Evolutionary conservation across 1,140 invertebrate genomes (phyloP).

Genomic region (Temnothorax longispinosus): DNA sequence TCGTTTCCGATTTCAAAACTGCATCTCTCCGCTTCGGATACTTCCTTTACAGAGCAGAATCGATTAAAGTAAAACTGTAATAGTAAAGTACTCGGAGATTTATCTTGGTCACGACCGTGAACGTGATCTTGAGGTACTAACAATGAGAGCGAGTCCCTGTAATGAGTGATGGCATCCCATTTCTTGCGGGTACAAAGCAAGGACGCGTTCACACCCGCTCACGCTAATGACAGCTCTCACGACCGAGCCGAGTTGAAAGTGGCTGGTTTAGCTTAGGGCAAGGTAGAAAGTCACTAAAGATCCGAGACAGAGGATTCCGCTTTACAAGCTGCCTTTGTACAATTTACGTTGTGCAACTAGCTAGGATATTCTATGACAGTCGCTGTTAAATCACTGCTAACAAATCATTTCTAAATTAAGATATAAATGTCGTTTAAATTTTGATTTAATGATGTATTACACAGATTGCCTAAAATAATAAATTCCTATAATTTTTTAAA

Average conservation of each 20-base stretch:
- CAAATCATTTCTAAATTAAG: conserved; percentile 21
- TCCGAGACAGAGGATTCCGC: not conserved
- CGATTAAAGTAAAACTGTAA: not conserved
- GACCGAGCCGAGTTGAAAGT: not conserved
- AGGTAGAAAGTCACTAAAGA: conserved; percentile 3
- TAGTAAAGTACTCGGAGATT: not conserved
- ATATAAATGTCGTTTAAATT: not conserved
- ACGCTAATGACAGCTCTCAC: conserved; percentile 69
- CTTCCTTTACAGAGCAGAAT: not conserved
- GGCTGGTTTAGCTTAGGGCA: not conserved
- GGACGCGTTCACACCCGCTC: conserved; percentile 72
- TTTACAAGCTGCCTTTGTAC: not conserved
- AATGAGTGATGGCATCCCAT: conserved; percentile 67
- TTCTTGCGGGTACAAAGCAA: conserved; percentile 76
- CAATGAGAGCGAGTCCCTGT: conserved; percentile 53
- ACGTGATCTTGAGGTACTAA: conserved; percentile 71
- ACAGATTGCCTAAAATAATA: not conserved
- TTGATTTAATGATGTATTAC: not conserved
- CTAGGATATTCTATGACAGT: not conserved
- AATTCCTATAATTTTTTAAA: not conserved
- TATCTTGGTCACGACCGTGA: conserved; percentile 50
- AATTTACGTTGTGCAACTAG: not conserved
- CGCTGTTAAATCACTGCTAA: conserved; percentile 52
- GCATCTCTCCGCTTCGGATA: not conserved
- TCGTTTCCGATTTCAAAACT: not conserved